Evolutionary conservation across 2,888 invertebrate genomes (phyloP).

Genomic region (Drosophila subsilvestris): DNA sequence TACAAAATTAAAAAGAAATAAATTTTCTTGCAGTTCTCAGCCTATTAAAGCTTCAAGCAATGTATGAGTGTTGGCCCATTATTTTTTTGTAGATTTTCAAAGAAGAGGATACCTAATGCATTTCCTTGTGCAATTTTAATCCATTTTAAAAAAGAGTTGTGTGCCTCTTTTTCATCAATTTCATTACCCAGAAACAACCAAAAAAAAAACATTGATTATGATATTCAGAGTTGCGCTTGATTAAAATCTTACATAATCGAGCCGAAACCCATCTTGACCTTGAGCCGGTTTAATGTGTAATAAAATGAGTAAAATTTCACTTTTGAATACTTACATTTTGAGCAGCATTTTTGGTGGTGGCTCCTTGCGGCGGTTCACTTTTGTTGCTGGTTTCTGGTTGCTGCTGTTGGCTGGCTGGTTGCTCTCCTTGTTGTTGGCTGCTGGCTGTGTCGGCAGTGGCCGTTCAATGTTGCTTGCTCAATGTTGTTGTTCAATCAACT

Average conservation of each 20-base stretch:
- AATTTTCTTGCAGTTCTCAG: no score
- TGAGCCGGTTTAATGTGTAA: conserved; percentile 5
- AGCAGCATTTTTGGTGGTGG: conserved; percentile 61
- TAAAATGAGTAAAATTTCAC: neutral
- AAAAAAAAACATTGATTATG: neutral
- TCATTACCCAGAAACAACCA: neutral
- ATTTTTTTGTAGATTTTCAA: no score
- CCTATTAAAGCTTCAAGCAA: no score
- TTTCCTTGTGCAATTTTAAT: no score
- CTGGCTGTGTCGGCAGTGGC: conserved; percentile 7
- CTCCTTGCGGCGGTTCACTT: conserved; percentile 22
- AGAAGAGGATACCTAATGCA: no score
- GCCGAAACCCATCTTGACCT: conserved; percentile 21
- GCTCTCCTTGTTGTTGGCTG: conserved; percentile 31
- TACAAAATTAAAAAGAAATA: no score
- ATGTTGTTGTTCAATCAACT: conserved; percentile 37
- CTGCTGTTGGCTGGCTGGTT: conserved; percentile 27
- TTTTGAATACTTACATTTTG: conserved; percentile 68
- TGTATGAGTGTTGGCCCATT: no score
- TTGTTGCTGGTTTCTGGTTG: conserved; percentile 21
- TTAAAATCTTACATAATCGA: conserved; percentile 15
- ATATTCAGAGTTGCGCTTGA: neutral
- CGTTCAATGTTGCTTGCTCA: conserved; percentile 2
- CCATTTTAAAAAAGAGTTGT: no score
- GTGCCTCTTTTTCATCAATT: no score